These are phyloP conservation scores for Coremacera marginata DNA, from an alignment of 2,888 invertebrate species.

Conservation along the genomic window DNA sequence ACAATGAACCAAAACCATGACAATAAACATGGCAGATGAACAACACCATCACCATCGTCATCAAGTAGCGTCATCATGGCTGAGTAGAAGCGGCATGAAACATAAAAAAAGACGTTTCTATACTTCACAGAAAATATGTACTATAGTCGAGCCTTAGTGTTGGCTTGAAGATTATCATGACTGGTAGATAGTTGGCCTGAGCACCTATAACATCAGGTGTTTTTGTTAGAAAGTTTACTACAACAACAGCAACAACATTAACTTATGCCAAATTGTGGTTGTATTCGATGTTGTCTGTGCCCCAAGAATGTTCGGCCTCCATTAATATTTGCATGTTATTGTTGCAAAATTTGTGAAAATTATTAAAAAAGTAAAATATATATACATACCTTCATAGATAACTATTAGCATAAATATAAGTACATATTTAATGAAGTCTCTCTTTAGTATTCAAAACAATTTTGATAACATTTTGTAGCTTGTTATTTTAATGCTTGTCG, in stretches of 20 bases:
- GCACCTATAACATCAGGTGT: neutral
- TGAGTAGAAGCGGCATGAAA: neutral
- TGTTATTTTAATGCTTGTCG: neutral
- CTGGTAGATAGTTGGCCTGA: neutral
- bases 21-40: slow-evolving; percentile 17
- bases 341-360: neutral
- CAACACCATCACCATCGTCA: neutral
- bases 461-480: slow-evolving; percentile 4
- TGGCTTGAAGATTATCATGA: neutral
- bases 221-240: neutral
- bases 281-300: neutral
- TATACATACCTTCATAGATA: neutral
- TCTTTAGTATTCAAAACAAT: neutral
- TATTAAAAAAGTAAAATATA: neutral
- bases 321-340: neutral
- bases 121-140: neutral
- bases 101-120: neutral
- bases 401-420: neutral
- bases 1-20: slow-evolving; percentile 1
- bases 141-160: neutral
- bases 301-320: too few species aligned
- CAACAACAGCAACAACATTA: neutral
- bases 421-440: too few species aligned
- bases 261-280: neutral
- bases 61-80: too few species aligned